Conservation (phyloP, 2,113 vertebrate genomes). For the Xyliphius kryptos region DNA sequence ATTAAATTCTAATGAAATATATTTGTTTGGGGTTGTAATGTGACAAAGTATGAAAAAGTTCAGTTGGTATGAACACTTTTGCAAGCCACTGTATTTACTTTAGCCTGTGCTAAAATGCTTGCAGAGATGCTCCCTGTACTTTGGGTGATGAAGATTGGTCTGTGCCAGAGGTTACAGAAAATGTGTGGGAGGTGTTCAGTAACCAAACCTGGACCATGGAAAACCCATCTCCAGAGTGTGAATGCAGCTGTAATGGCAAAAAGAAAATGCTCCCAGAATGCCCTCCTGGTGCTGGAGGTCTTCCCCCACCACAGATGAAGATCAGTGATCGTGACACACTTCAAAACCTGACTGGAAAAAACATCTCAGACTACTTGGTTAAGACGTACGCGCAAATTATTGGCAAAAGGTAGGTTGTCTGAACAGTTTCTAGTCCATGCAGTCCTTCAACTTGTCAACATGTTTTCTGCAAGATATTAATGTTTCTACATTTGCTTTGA, state of each 20-base stretch:
- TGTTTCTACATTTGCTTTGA: conserved; percentile 15
- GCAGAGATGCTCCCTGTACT: conserved; percentile 73
- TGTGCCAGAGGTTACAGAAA: conserved; percentile 62
- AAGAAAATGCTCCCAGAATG: conserved; percentile 95
- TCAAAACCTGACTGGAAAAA: conserved; percentile 88
- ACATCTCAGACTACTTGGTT: conserved; percentile 94
- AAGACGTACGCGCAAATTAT: conserved; percentile 95
- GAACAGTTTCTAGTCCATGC: too few species aligned
- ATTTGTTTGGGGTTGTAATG: too few species aligned
- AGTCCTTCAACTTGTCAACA: not conserved
- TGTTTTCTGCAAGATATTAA: not conserved
- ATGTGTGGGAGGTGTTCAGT: conserved; percentile 67
- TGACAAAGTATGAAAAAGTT: too few species aligned
- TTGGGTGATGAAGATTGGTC: conserved; percentile 75
- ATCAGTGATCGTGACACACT: conserved; percentile 70
- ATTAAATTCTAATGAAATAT: too few species aligned
- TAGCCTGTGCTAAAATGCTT: too few species aligned
- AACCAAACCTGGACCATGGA: conserved; percentile 88
- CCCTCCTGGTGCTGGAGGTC: conserved; percentile 80
- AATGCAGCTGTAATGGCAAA: conserved; percentile 77
- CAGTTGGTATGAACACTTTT: too few species aligned
- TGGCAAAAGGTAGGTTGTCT: conserved; percentile 69
- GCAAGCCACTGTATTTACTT: too few species aligned
- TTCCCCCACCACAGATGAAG: conserved; percentile 84
- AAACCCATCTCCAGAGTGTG: conserved; percentile 81